phyloP scores from a whole-genome alignment of 2,113 vertebrate species.

The Myxocyprinus asiaticus region DNA sequence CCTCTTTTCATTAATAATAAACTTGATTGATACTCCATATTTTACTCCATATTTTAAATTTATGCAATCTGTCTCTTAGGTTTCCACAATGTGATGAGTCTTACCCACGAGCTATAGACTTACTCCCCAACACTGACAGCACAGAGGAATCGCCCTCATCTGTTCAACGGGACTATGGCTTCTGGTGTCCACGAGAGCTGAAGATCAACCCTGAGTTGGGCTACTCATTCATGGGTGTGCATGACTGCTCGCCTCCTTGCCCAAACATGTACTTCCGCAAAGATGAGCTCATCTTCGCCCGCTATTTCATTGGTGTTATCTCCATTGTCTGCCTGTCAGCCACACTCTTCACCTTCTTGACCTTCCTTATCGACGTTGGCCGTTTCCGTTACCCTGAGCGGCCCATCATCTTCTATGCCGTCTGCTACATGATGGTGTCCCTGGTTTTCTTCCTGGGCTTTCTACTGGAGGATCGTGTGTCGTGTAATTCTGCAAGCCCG shows the following conservation, averaged over 20 bases:
- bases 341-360: constrained; percentile 96
- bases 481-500: constrained; percentile 87
- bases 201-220: constrained; percentile 91
- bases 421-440: constrained; percentile 99
- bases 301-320: constrained; percentile 95
- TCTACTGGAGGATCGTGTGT: constrained; percentile 88
- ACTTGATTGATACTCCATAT: too few species aligned
- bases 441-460: constrained; percentile 96
- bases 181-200: constrained; percentile 95
- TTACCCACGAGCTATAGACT: constrained; percentile 88
- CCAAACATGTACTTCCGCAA: constrained; percentile 95
- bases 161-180: constrained; percentile 93
- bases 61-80: constrained; percentile 63
- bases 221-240: constrained; percentile 91
- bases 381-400: constrained; percentile 96
- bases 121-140: constrained; percentile 76
- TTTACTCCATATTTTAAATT: too few species aligned
- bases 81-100: constrained; percentile 93
- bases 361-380: constrained; percentile 95
- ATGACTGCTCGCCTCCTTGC: constrained; percentile 94
- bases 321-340: constrained; percentile 97
- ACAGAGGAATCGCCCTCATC: constrained; percentile 80
- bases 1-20: too few species aligned
- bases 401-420: constrained; percentile 96
- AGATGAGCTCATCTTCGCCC: constrained; percentile 90